These are phyloP conservation scores for Eolophus roseicapilla DNA, from an alignment of 2,113 vertebrate species.

Conservation along the genomic window DNA sequence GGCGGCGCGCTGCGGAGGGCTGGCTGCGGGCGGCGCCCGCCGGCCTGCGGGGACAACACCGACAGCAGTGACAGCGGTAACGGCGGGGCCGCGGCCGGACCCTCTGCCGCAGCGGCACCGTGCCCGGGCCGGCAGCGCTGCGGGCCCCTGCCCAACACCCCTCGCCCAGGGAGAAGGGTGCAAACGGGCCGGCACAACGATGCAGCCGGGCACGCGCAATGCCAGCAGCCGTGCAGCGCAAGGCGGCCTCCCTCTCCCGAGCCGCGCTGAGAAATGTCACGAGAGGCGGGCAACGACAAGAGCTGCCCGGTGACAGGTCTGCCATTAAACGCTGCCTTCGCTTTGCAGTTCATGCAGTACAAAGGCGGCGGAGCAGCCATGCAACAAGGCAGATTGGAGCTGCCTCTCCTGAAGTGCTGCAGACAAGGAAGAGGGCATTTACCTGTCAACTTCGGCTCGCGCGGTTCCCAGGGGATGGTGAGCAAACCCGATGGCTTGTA, in stretches of 20 bases:
- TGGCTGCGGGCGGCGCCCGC: neutral
- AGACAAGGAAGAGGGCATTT: neutral
- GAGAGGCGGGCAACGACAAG: neutral
- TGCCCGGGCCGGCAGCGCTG: neutral
- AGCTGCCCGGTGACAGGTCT: neutral
- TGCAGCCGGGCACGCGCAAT: neutral
- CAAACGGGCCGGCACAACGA: neutral
- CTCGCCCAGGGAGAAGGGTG: neutral
- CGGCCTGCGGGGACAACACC: slow-evolving; percentile 37
- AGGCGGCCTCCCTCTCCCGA: neutral
- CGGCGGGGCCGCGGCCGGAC: neutral
- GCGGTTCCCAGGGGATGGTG: neutral
- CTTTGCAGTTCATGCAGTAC: neutral
- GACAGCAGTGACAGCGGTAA: neutral
- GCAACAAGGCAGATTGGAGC: neutral
- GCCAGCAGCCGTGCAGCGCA: neutral
- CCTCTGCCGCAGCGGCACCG: neutral
- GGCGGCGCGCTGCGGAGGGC: neutral
- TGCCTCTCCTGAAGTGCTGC: neutral
- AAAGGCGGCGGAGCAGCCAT: neutral
- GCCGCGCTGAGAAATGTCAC: neutral
- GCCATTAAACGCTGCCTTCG: neutral
- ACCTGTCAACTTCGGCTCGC: slow-evolving; percentile 52
- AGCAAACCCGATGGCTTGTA: neutral
- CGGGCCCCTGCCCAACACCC: neutral